A percentile compares a stretch with the other conserved stretches of the same genome.
phyloP scores from a whole-genome alignment of 2,797 vertebrate genomes.

The Synanceia verrucosa region DNA sequence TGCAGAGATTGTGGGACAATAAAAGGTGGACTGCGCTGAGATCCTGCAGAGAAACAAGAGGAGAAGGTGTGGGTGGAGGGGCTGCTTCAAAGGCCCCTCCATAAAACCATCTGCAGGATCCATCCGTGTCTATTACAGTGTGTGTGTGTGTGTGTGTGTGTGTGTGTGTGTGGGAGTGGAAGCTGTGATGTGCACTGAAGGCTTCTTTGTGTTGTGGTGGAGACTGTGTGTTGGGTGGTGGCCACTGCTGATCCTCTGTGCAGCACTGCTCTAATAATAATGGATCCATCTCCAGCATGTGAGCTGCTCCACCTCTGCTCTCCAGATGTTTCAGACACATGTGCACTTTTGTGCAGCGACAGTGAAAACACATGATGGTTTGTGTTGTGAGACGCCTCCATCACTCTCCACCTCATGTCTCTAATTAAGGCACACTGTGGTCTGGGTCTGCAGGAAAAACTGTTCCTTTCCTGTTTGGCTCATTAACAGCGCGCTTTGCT shows the following conservation, averaged over 20 bases:
- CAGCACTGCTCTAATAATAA: not conserved
- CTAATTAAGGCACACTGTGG: not conserved
- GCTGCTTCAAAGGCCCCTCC: conserved; percentile 17
- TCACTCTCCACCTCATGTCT: not conserved
- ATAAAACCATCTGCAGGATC: not conserved
- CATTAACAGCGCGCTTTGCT: not conserved
- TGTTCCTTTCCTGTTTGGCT: not conserved
- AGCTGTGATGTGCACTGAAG: not conserved
- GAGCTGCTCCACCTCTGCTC: not conserved
- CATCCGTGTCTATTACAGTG: not conserved
- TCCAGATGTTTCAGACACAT: not conserved
- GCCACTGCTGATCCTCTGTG: not conserved
- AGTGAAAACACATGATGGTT: not conserved
- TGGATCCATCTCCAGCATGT: not conserved
- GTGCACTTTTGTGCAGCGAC: not conserved
- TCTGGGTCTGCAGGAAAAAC: not conserved
- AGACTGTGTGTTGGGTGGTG: conserved; percentile 14
- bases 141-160: not conserved
- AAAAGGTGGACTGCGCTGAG: conserved; percentile 12
- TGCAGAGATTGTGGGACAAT: not conserved
- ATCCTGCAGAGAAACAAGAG: not conserved
- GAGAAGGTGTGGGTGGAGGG: conserved; percentile 27
- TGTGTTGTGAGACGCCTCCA: not conserved
- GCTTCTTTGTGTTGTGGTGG: conserved; percentile 26
- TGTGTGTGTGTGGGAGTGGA: not conserved